Evolutionary conservation across 2,113 vertebrate species (phyloP).

Genomic region (Heteronetta atricapilla): DNA sequence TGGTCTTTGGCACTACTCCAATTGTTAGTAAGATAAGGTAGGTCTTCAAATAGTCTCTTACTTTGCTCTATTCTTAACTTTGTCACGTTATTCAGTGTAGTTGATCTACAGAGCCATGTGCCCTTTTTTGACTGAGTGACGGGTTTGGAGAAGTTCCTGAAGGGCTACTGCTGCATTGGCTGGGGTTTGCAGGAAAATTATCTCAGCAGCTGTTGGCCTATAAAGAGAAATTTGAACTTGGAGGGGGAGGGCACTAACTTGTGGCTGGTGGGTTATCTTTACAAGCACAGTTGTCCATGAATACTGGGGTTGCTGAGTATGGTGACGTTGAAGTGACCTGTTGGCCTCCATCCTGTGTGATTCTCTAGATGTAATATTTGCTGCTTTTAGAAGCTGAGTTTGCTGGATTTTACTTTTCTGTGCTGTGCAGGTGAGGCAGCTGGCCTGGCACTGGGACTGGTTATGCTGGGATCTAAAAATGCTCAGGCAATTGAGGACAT

Average conservation of each 20-base stretch:
- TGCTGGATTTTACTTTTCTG: not conserved
- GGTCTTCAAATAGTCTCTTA: not conserved
- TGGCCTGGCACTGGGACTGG: conserved; percentile 92
- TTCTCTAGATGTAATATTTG: not conserved
- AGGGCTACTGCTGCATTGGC: not conserved
- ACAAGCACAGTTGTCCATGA: not conserved
- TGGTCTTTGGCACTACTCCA: not conserved
- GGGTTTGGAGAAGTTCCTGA: not conserved
- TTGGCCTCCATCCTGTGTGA: not conserved
- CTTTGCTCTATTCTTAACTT: not conserved
- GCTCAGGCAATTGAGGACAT: conserved; percentile 99
- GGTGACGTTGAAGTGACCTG: not conserved
- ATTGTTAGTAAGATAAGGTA: not conserved
- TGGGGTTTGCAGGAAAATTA: not conserved
- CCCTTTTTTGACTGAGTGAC: not conserved
- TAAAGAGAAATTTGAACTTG: not conserved
- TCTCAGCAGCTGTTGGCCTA: not conserved
- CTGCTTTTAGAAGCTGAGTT: not conserved
- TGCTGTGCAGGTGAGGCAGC: conserved; percentile 89
- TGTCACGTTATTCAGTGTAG: not conserved
- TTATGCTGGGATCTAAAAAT: conserved; percentile 98
- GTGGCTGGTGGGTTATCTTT: not conserved
- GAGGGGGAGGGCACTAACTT: not conserved
- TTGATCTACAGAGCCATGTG: not conserved
- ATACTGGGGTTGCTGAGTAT: not conserved